These are phyloP conservation scores for Oceanodroma leucorhoa DNA, from an alignment of 2,797 vertebrate genomes.

Conservation along the genomic window DNA sequence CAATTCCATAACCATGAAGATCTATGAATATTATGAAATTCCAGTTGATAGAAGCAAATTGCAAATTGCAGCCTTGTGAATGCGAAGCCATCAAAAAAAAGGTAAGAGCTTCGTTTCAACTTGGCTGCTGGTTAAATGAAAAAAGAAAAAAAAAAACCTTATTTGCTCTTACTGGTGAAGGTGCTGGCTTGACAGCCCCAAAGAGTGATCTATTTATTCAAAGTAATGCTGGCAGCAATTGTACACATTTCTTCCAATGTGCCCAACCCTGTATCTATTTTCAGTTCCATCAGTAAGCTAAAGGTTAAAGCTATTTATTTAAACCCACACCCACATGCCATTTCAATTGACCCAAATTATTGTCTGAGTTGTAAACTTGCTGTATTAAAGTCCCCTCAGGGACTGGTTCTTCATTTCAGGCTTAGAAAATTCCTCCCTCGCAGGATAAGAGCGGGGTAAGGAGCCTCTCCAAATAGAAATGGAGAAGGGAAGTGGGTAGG, in stretches of 20 bases:
- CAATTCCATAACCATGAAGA: background rate
- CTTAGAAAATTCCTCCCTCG: conserved; percentile 45
- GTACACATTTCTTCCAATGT: background rate
- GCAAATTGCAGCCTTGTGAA: background rate
- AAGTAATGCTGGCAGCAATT: conserved; percentile 48
- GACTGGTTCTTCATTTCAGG: conserved; percentile 43
- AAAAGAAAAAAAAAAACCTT: background rate
- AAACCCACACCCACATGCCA: conserved; percentile 57
- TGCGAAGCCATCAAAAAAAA: background rate
- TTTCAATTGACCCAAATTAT: conserved; percentile 66
- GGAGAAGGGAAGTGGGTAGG: background rate
- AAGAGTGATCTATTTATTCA: conserved; percentile 57
- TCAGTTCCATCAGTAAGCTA: conserved; percentile 46
- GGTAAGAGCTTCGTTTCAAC: background rate
- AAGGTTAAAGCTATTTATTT: conserved; percentile 69
- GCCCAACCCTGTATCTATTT: conserved; percentile 22
- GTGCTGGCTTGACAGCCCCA: conserved; percentile 31
- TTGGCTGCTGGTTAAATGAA: background rate
- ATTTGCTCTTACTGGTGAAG: background rate
- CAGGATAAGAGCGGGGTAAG: background rate
- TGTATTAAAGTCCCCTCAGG: conserved; percentile 37
- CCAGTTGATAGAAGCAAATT: background rate
- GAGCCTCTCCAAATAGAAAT: conserved; percentile 21
- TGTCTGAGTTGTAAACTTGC: conserved; percentile 47
- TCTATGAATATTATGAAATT: background rate